A percentile compares a stretch with the other conserved stretches of the same genome.
Conservation (phyloP, 2,888 invertebrate species). For the Polydrusus pterygomalis region DNA sequence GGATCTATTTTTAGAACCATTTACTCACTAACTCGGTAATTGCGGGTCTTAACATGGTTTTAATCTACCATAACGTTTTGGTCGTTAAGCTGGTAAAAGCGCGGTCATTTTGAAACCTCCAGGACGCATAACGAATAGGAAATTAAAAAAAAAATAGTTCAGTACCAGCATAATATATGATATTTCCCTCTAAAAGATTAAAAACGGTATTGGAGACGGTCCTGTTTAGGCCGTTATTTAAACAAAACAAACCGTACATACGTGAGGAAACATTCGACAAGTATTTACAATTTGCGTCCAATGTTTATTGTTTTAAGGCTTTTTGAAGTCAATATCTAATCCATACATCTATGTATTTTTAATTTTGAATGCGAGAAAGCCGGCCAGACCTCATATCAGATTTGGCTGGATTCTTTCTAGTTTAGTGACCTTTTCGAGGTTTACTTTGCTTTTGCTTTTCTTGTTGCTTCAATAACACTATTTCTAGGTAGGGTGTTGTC, state of each 20-base stretch:
- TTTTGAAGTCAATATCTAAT: conserved; percentile 27
- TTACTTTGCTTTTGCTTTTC: background rate
- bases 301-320: conserved; percentile 42
- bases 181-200: background rate
- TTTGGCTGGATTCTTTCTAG: conserved; percentile 29
- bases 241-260: background rate
- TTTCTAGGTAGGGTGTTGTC: too few relatives aligned
- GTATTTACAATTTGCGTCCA: conserved; percentile 21
- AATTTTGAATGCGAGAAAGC: conserved; percentile 12
- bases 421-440: conserved; percentile 27
- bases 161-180: background rate
- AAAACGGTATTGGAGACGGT: background rate
- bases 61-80: conserved; percentile 1
- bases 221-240: conserved; percentile 8
- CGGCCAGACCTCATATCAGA: conserved; percentile 5
- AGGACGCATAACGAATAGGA: too few relatives aligned
- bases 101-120: too few relatives aligned
- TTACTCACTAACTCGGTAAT: conserved; percentile 1
- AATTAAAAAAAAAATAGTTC: too few relatives aligned
- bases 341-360: conserved; percentile 34
- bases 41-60: background rate
- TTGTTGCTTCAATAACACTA: too few relatives aligned
- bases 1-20: conserved; percentile 9
- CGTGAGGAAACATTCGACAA: conserved; percentile 5
- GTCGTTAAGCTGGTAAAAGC: background rate